Evolutionary conservation across 1,140 invertebrate genomes (phyloP), one percentile per base, ranked within the genome.

Genomic region (Rhagoletis pomonella): DNA sequence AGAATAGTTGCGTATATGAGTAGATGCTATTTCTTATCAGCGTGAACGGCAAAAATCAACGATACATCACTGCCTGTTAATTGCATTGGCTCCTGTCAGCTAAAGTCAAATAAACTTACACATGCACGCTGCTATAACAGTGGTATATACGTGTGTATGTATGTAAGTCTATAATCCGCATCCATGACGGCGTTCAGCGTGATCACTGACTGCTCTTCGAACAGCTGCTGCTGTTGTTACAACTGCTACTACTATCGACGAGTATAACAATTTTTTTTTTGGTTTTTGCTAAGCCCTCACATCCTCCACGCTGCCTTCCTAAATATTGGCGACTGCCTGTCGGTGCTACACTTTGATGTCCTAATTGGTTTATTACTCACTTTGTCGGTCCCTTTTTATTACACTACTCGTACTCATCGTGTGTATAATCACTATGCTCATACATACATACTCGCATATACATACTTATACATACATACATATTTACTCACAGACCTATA

Each of bases 341-440:
- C 73, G 73, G 73, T 81, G 47, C n/a, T 12, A 55, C 44, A 81
- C 73, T 81, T 81, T 81, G 73, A 81, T 81, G 73, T 81, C 73
- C 73, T 81, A 81, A 81, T 81, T 81, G 73, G 73, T 81, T 81
- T 81, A 81, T 81, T 81, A 81, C 73, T 81, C 73, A 81, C 73
- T 81, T 81, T 81, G 73, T 81, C 73, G 73, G 73, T 81, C n/a
- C 19, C 44, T 81, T 81, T 81, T 81, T 81, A 81, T 81, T 81
- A 29, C 73, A 81, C 73, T 55, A 81, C 73, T 55, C 47, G 73
- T 55, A 55, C 50, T 55, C 50, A 55, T 55, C 50, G 50, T 10
- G 50, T 55, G 50, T 10, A 55, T 55, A 55, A 55, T 55, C 7
- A 42, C 39, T 73, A 9, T 10, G 39, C 6, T 44, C 44, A 44